Base-by-base conservation (phyloP, 2,888 invertebrate species). In the Disparrhopalites patrizii region DNA sequence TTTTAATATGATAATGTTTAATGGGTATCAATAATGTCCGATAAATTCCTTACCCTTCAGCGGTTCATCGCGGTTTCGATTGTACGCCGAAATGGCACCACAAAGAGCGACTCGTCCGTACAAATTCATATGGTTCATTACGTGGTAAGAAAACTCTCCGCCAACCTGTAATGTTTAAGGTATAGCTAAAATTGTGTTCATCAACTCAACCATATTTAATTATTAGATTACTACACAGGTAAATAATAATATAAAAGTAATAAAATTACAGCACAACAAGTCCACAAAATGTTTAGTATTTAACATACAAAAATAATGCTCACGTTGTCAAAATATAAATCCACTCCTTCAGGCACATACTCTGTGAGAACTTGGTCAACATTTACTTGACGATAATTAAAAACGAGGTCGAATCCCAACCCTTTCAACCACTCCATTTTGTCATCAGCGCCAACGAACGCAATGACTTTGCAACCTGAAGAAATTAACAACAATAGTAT, bases 261-360 rank as follows among this genome's bases (percentile, higher is more conserved):
- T 50, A 10, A 36, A 36, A 36, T 10, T 36, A 36, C 7, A 40
- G 18, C 13, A 40, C 13, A 40, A 40, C 15, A 40, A 10, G 3
- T 40, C 13, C n/a, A 15, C 4, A 18, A 40, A 40, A 40, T 13
- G 18, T 18, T 18, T 40, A 40, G 3, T 40, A 40, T 40, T 10
- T 40, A 18, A 7, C 40, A 43, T n/a, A 5, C 15, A 10, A 43
- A 43, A 43, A 10, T 18, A 43, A 43, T 43, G 43, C 7, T 78
- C 80, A 89, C 89, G 78, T 89, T 90, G 77, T 90, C 90, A 77
- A 89, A 90, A 76, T 87, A 89, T 76, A 87, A 86, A 76, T 90
- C 88, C 0, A 89, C 79, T 3, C 88, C 88, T 15, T 86, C 79
- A 0, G 88, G 87, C 10, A 87, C 87, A 56, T 79, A 80, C 77